Evolutionary conservation across 2,888 invertebrate genomes (phyloP).

Genomic region (Prionchulus punctatus): DNA sequence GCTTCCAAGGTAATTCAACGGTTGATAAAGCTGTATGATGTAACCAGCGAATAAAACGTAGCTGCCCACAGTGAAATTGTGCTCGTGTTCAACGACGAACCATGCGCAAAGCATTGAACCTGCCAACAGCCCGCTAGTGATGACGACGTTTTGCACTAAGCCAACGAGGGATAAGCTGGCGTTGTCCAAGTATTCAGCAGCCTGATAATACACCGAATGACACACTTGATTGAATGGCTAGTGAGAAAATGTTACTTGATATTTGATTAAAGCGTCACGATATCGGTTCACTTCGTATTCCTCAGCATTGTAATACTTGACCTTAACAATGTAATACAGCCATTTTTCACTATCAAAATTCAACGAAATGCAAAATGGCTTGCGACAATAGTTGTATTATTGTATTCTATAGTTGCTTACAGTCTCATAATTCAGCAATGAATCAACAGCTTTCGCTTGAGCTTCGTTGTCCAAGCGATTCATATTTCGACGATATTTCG

Average conservation of each 20-base stretch:
- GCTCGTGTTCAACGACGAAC: conserved; percentile 51
- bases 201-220: conserved; percentile 46
- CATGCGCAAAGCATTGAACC: conserved; percentile 67
- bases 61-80: conserved; percentile 67
- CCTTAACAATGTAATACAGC: conserved; percentile 21
- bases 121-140: conserved; percentile 63
- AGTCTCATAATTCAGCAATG: conserved; percentile 89
- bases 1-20: conserved; percentile 92
- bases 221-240: too few species aligned
- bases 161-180: conserved; percentile 76
- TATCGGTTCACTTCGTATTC: conserved; percentile 73
- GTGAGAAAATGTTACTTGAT: too few species aligned
- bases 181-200: conserved; percentile 71
- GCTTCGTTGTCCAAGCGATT: conserved; percentile 82
- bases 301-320: conserved; percentile 88
- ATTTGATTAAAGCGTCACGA: conserved; percentile 62
- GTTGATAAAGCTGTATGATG: conserved; percentile 75
- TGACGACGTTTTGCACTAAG: conserved; percentile 71
- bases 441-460: conserved; percentile 80
- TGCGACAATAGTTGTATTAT: not conserved
- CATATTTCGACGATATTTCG: conserved; percentile 80
- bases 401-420: conserved; percentile 39
- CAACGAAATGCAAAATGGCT: not conserved
- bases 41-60: conserved; percentile 90
- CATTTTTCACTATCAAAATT: conserved; percentile 4